Percentiles rank a stretch among this genome's conserved stretches.
phyloP scores from a whole-genome alignment of 2,888 invertebrate genomes.

The Chymomyza fuscimana region DNA sequence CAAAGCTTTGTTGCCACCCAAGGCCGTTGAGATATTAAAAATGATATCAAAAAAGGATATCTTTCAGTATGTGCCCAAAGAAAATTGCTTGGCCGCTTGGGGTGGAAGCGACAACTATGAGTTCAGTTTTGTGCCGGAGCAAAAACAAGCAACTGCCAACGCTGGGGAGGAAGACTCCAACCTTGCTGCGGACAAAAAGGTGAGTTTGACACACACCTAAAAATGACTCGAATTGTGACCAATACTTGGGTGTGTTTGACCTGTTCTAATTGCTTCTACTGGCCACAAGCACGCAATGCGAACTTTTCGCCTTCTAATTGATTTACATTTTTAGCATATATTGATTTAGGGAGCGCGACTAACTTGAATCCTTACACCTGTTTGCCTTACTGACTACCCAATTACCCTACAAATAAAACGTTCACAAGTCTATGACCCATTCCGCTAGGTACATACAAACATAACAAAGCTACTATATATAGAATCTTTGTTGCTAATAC shows the following conservation, averaged over 20 bases:
- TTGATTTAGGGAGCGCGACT: slow-evolving; percentile 61
- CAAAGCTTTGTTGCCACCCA: slow-evolving; percentile 91
- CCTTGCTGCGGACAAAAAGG: slow-evolving; percentile 63
- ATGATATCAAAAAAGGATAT: slow-evolving; percentile 88
- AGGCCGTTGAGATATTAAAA: slow-evolving; percentile 93
- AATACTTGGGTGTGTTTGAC: not conserved
- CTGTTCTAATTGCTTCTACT: slow-evolving; percentile 54
- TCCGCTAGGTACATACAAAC: not conserved
- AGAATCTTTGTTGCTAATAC: slow-evolving; percentile 39
- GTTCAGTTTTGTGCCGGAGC: slow-evolving; percentile 85
- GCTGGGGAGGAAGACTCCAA: slow-evolving; percentile 53
- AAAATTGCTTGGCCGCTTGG: slow-evolving; percentile 89
- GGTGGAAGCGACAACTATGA: slow-evolving; percentile 88
- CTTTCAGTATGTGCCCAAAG: slow-evolving; percentile 86
- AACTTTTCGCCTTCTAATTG: slow-evolving; percentile 53
- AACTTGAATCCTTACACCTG: slow-evolving; percentile 45
- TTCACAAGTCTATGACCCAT: not conserved
- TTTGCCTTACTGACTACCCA: slow-evolving; percentile 16
- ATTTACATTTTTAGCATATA: slow-evolving; percentile 61
- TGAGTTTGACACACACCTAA: slow-evolving; percentile 39
- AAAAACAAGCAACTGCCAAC: slow-evolving; percentile 39
- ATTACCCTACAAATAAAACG: too few species aligned
- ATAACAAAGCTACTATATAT: slow-evolving; percentile 55
- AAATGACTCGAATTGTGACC: not conserved
- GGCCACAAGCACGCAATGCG: slow-evolving; percentile 50